phyloP scores from a whole-genome alignment of 23 tunicate genomes.

The Oikopleura dioica region DNA sequence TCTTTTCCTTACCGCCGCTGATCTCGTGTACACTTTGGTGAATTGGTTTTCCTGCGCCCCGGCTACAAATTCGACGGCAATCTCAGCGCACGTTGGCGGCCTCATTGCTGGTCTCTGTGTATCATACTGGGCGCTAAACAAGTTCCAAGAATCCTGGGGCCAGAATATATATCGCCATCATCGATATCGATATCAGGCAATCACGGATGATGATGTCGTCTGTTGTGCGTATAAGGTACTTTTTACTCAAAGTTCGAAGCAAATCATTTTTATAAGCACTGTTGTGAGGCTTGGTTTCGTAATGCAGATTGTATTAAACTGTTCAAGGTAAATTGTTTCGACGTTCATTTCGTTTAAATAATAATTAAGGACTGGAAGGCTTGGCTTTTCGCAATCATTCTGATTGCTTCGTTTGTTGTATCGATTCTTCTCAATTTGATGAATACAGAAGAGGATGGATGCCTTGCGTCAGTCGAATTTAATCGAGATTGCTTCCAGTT shows the following conservation, averaged over 20 bases:
- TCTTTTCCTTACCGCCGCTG: background rate
- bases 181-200: background rate
- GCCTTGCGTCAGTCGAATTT: too few relatives aligned
- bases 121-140: constrained; percentile 1
- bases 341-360: too few relatives aligned
- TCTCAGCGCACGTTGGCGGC: constrained; percentile 1
- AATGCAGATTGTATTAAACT: constrained; percentile 8
- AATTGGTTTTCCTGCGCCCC: background rate
- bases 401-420: too few relatives aligned
- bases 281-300: background rate
- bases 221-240: too few relatives aligned
- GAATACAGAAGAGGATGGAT: too few relatives aligned
- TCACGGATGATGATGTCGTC: background rate
- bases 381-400: too few relatives aligned
- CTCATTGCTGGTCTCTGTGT: background rate
- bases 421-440: too few relatives aligned
- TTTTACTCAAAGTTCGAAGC: too few relatives aligned
- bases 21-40: background rate
- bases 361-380: too few relatives aligned
- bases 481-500: too few relatives aligned
- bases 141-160: constrained; percentile 12
- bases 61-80: background rate
- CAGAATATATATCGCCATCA: background rate
- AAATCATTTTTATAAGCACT: background rate
- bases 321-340: too few relatives aligned